Percentiles rank a stretch among this genome's conserved stretches.
Conservation (phyloP, 2,113 vertebrate species). For the Saguinus midas region DNA sequence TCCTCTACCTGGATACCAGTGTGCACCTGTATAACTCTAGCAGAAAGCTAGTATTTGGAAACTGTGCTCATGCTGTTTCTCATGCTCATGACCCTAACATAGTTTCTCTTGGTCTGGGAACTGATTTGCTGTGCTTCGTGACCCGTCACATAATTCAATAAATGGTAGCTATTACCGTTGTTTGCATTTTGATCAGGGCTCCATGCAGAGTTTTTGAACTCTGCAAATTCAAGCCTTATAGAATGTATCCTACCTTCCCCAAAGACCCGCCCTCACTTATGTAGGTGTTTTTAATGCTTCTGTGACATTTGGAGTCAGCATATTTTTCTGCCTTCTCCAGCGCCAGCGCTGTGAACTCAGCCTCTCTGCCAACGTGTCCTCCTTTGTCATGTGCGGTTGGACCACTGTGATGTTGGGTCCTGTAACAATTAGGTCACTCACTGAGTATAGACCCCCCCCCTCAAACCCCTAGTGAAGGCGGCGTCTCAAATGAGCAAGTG, state of each 20-base stretch:
- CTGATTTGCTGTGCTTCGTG: not conserved
- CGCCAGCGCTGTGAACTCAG: not conserved
- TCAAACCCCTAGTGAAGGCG: not conserved
- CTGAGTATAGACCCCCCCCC: not conserved
- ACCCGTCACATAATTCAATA: not conserved
- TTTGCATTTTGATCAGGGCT: not conserved
- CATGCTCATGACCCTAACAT: not conserved
- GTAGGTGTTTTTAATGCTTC: not conserved
- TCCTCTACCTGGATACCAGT: not conserved
- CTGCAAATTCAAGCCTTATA: not conserved
- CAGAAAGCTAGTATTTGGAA: not conserved
- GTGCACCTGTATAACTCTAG: not conserved
- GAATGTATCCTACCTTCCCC: not conserved
- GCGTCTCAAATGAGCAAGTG: not conserved
- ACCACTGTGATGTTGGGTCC: not conserved
- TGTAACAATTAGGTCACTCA: not conserved
- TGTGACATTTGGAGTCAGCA: not conserved
- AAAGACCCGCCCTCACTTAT: not conserved
- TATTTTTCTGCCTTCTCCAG: not conserved
- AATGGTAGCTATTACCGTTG: not conserved
- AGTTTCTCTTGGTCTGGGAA: not conserved
- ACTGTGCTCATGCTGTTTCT: not conserved
- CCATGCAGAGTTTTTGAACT: not conserved
- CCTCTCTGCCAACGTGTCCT: not conserved
- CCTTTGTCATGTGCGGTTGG: not conserved